phyloP scores from a whole-genome alignment of 2,113 vertebrate species.

The Manacus vitellinus region DNA sequence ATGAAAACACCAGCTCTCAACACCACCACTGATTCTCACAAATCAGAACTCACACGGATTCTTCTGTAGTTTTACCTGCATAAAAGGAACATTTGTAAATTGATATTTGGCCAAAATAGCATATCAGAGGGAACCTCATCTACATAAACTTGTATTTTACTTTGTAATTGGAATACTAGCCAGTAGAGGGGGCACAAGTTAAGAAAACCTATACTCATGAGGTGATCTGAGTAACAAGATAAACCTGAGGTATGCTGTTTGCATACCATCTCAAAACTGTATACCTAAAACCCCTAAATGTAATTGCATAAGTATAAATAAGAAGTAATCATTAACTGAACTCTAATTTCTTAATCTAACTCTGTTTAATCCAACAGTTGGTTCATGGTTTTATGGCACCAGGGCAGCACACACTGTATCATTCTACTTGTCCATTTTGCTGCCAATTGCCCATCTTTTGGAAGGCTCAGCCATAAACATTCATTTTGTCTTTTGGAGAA shows the following conservation, averaged over 20 bases:
- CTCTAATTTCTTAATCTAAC: not conserved
- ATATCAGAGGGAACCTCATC: not conserved
- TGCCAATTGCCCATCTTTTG: not conserved
- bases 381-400: not conserved
- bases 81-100: not conserved
- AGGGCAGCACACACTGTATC: not conserved
- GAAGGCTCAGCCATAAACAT: not conserved
- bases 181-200: conserved; percentile 72
- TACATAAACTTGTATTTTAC: accelerated
- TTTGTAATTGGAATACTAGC: conserved; percentile 43
- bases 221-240: not conserved
- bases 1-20: not conserved
- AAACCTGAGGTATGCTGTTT: not conserved
- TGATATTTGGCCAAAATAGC: not conserved
- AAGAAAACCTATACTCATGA: not conserved
- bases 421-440: not conserved
- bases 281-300: not conserved
- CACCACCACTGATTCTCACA: not conserved
- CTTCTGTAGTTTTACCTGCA: not conserved
- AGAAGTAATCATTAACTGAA: not conserved
- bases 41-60: accelerated
- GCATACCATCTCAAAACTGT: not conserved
- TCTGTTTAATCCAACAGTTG: not conserved
- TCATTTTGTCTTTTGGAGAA: not conserved
- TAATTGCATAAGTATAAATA: not conserved